Conservation (phyloP, 2,888 invertebrate genomes). For the Omphaloscelis lunosa region DNA sequence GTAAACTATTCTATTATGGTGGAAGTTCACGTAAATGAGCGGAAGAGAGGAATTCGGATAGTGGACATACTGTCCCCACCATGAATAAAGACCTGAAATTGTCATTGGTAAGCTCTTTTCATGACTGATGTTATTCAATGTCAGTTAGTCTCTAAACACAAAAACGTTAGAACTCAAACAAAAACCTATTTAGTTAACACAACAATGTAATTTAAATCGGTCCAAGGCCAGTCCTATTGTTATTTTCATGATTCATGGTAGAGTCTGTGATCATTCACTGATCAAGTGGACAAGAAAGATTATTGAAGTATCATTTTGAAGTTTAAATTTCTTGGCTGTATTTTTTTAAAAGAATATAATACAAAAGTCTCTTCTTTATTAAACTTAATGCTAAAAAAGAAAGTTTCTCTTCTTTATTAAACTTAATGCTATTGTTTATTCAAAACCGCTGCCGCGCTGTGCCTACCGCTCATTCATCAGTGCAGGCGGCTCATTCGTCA, state of each 20-base stretch:
- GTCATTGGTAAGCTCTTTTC: neutral
- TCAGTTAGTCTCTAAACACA: neutral
- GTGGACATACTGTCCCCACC: neutral
- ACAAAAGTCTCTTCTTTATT: too few relatives aligned
- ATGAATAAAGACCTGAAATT: neutral
- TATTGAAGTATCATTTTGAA: constrained; percentile 1
- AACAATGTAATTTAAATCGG: constrained; percentile 19
- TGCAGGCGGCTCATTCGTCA: too few relatives aligned
- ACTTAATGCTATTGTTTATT: neutral
- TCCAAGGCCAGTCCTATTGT: constrained; percentile 36
- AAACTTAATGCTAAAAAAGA: neutral
- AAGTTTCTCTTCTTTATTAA: too few relatives aligned
- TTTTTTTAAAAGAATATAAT: neutral
- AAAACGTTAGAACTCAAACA: constrained; percentile 15
- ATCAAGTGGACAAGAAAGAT: neutral
- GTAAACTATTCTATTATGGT: constrained; percentile 17
- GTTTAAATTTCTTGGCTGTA: neutral
- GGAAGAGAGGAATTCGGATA: neutral
- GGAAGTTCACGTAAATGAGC: constrained; percentile 1
- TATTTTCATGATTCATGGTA: constrained; percentile 27
- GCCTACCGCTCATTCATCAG: too few relatives aligned
- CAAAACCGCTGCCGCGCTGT: too few relatives aligned
- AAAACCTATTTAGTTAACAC: constrained; percentile 30
- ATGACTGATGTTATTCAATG: constrained; percentile 1
- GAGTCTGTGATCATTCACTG: constrained; percentile 8